phyloP scores from a whole-genome alignment of 2,888 invertebrate genomes.

The Euzophera pinguis region DNA sequence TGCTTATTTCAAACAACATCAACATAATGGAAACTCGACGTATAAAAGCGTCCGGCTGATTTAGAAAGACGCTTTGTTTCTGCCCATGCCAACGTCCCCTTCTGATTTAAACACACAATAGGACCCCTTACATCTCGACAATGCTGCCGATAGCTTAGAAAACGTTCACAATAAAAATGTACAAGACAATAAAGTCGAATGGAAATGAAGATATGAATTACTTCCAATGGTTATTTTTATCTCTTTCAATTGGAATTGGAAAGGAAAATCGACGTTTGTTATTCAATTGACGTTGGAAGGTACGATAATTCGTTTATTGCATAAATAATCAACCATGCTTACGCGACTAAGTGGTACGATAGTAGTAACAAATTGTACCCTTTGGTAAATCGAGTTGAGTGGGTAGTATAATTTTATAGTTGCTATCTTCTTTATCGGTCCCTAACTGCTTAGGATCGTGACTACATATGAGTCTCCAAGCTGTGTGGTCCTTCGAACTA shows the following conservation, averaged over 20 bases:
- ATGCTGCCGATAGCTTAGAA: constrained; percentile 64
- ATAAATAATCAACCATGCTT: too few species aligned
- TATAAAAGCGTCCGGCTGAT: constrained; percentile 55
- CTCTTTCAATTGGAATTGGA: constrained; percentile 24
- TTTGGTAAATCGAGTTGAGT: too few species aligned
- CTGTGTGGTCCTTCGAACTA: too few species aligned
- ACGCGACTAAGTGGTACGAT: too few species aligned
- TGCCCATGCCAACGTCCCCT: constrained; percentile 50
- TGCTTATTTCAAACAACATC: constrained; percentile 30
- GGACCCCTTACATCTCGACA: constrained; percentile 51
- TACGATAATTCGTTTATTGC: too few species aligned
- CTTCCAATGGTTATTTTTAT: constrained; percentile 37
- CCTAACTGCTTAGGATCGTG: too few species aligned
- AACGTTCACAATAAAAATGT: constrained; percentile 65
- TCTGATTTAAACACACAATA: constrained; percentile 67
- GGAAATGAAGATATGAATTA: constrained; percentile 58
- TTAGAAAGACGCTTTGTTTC: constrained; percentile 65
- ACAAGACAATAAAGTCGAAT: constrained; percentile 58
- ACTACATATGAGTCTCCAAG: too few species aligned
- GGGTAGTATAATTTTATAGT: too few species aligned
- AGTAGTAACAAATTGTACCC: too few species aligned
- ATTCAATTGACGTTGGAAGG: constrained; percentile 4
- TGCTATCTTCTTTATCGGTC: too few species aligned
- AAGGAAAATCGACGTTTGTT: neutral
- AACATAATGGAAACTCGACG: constrained; percentile 42